Evolutionary conservation across 2,797 vertebrate genomes (phyloP).

Genomic region (Falco rusticolus): DNA sequence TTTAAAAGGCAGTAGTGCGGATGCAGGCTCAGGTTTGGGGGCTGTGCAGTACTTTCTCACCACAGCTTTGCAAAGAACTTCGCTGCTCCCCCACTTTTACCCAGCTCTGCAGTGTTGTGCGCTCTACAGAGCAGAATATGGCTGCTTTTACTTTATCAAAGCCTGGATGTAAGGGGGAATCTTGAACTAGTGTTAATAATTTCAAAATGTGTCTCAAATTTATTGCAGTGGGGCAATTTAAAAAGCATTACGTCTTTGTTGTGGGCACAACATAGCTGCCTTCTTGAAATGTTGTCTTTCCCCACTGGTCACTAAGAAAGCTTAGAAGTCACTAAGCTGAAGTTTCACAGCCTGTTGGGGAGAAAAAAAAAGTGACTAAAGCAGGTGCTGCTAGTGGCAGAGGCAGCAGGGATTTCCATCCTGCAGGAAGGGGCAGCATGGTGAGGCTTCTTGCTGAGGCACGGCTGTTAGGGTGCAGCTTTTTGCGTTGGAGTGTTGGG

Average conservation of each 20-base stretch:
- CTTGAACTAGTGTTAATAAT: background rate
- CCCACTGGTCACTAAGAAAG: too few relatives aligned
- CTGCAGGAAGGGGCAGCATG: background rate
- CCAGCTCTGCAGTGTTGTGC: background rate
- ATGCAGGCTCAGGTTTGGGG: background rate
- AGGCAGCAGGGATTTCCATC: background rate
- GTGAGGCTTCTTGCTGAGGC: background rate
- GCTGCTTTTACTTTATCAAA: background rate
- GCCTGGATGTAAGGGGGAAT: background rate
- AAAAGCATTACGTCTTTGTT: background rate
- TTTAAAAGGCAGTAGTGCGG: background rate
- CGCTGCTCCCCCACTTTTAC: background rate
- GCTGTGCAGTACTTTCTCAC: background rate
- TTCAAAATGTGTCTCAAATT: background rate
- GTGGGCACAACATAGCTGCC: background rate
- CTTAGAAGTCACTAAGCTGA: background rate
- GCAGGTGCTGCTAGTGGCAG: background rate
- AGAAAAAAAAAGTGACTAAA: accelerated
- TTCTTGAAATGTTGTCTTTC: background rate
- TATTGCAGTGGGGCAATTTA: background rate
- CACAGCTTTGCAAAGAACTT: background rate
- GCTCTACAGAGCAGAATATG: background rate
- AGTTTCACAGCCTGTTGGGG: background rate
- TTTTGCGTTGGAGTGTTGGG: background rate
- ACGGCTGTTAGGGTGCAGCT: background rate